phyloP scores from a whole-genome alignment of 2,113 vertebrate species.

The Carassius auratus region DNA sequence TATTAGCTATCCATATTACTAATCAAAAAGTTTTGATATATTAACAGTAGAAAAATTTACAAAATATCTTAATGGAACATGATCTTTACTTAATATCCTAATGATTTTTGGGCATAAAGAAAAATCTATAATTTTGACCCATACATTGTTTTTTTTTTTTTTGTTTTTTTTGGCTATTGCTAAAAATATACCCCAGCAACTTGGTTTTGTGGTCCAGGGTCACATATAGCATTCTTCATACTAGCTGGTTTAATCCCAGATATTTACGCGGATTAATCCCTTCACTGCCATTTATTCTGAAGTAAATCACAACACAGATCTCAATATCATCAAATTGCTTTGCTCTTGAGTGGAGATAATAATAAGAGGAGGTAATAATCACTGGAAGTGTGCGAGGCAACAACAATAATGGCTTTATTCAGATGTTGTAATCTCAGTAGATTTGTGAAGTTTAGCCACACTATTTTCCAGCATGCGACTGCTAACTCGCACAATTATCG shows the following conservation, averaged over 20 bases:
- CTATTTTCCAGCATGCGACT: slow-evolving; percentile 33
- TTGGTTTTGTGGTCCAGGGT: no score
- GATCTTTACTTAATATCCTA: no score
- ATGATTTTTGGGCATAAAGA: no score
- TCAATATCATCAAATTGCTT: slow-evolving; percentile 22
- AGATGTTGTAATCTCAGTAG: slow-evolving; percentile 41
- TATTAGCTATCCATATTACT: no score
- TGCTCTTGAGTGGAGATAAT: neutral
- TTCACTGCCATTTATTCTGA: slow-evolving; percentile 32
- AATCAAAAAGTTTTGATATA: no score
- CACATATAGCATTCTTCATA: slow-evolving; percentile 13
- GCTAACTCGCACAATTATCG: slow-evolving; percentile 67
- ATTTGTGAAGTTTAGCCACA: slow-evolving; percentile 21
- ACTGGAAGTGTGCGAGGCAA: neutral
- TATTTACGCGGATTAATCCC: slow-evolving; percentile 3
- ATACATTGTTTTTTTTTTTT: no score
- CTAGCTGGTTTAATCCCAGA: neutral
- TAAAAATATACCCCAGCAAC: no score
- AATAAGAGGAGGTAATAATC: slow-evolving; percentile 22
- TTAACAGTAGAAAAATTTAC: no score
- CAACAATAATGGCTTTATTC: slow-evolving; percentile 34
- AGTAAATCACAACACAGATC: slow-evolving; percentile 19
- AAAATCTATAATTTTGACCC: no score
- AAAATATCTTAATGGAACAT: no score
- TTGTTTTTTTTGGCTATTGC: no score